A percentile compares a stretch with the other conserved stretches of the same genome.
Evolutionary conservation across 2,888 invertebrate genomes (phyloP).

Genomic region (Noctua comes): DNA sequence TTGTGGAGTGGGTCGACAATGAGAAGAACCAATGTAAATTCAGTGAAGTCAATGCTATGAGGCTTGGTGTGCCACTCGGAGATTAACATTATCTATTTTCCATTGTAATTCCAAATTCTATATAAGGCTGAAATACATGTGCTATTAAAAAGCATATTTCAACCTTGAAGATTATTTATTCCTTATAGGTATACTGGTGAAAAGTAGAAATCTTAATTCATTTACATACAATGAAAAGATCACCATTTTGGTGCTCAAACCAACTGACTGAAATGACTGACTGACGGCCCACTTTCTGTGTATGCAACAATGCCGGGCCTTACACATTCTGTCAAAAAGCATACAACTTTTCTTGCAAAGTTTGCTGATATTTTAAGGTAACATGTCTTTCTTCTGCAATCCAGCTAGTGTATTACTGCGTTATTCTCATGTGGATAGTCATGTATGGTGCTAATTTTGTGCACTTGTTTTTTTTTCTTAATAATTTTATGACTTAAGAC

Average conservation of each 20-base stretch:
- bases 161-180: neutral
- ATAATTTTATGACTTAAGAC: neutral
- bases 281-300: neutral
- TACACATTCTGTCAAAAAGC: neutral
- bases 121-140: constrained; percentile 7
- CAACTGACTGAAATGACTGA: neutral
- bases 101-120: neutral
- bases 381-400: neutral
- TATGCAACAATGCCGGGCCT: neutral
- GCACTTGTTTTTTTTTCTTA: neutral
- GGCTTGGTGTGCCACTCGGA: constrained; percentile 75
- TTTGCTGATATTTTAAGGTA: neutral
- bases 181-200: neutral
- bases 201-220: neutral
- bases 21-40: constrained; percentile 77
- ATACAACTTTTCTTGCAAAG: neutral
- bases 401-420: neutral
- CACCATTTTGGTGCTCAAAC: neutral
- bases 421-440: neutral
- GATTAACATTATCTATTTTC: constrained; percentile 1
- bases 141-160: neutral
- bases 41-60: constrained; percentile 80
- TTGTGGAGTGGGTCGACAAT: constrained; percentile 88
- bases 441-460: neutral
- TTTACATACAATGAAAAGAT: neutral